Evolutionary conservation across 2,797 vertebrate species (phyloP).

Genomic region (Epinephelus coioides): DNA sequence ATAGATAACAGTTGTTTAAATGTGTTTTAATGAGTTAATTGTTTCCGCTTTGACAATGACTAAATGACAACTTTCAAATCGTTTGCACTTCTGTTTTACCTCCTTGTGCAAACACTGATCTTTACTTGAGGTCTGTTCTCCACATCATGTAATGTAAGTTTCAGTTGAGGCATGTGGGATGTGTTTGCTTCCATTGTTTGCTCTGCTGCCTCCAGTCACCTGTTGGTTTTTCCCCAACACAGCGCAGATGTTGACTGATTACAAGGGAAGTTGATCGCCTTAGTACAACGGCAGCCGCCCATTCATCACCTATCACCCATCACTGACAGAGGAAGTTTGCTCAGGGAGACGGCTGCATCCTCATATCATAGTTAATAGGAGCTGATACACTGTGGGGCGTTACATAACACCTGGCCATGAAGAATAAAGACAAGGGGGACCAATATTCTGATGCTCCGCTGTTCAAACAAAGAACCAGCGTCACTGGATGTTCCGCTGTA

Average conservation of each 20-base stretch:
- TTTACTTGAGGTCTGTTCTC: too few species aligned
- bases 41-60: too few species aligned
- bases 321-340: conserved; percentile 66
- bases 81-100: too few species aligned
- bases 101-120: too few species aligned
- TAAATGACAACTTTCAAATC: too few species aligned
- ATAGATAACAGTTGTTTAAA: too few species aligned
- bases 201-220: conserved; percentile 52
- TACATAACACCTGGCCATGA: conserved; percentile 23
- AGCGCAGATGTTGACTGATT: conserved; percentile 60
- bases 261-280: conserved; percentile 52
- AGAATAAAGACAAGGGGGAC: conserved; percentile 2
- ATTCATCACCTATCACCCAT: conserved; percentile 34
- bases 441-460: neutral
- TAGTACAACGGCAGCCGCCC: conserved; percentile 29
- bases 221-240: conserved; percentile 60
- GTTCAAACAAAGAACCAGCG: conserved; percentile 1
- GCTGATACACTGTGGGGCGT: neutral
- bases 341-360: conserved; percentile 41
- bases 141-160: neutral
- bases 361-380: conserved; percentile 9
- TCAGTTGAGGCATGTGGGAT: conserved; percentile 42
- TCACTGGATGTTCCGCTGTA: too few species aligned
- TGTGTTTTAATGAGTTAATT: too few species aligned
- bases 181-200: conserved; percentile 44